A percentile compares a stretch with the other conserved stretches of the same genome.
phyloP scores from a whole-genome alignment of 2,888 invertebrate genomes.

The Furcula furcula region DNA sequence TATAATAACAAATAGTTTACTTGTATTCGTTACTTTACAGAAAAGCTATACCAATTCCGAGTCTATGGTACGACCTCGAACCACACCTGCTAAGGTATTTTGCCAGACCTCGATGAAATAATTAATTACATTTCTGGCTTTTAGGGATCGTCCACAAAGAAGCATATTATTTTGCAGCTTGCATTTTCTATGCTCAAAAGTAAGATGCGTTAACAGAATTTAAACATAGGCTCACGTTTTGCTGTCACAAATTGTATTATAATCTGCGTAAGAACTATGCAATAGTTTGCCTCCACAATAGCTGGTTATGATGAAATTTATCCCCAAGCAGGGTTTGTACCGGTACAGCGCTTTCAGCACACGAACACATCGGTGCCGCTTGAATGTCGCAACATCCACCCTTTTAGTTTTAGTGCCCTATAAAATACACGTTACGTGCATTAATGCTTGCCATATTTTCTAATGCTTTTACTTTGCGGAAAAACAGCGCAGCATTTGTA shows the following conservation, averaged over 20 bases:
- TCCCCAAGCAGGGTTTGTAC: constrained; percentile 7
- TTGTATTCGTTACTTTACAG: constrained; percentile 37
- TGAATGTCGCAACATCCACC: constrained; percentile 67
- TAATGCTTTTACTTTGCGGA: constrained; percentile 30
- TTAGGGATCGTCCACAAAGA: constrained; percentile 25
- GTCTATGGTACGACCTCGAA: constrained; percentile 42
- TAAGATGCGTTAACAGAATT: background rate
- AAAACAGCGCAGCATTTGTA: constrained; percentile 8
- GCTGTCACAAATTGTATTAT: background rate
- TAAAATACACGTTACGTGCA: constrained; percentile 58
- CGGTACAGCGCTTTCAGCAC: constrained; percentile 35
- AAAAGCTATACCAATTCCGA: constrained; percentile 48
- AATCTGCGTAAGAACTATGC: background rate
- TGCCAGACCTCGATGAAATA: constrained; percentile 23
- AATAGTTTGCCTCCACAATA: background rate
- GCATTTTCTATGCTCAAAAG: background rate
- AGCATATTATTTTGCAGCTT: constrained; percentile 28
- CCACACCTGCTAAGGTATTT: constrained; percentile 33
- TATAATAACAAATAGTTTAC: background rate
- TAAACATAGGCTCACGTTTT: background rate
- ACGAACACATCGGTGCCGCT: constrained; percentile 48
- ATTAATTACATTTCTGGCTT: constrained; percentile 28
- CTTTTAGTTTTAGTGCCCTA: constrained; percentile 72
- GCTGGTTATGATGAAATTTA: background rate
- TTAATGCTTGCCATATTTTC: constrained; percentile 58